Percentiles rank a stretch among this genome's conserved stretches.
Evolutionary conservation across 2,113 vertebrate genomes (phyloP).

Genomic region (Lagopus muta): DNA sequence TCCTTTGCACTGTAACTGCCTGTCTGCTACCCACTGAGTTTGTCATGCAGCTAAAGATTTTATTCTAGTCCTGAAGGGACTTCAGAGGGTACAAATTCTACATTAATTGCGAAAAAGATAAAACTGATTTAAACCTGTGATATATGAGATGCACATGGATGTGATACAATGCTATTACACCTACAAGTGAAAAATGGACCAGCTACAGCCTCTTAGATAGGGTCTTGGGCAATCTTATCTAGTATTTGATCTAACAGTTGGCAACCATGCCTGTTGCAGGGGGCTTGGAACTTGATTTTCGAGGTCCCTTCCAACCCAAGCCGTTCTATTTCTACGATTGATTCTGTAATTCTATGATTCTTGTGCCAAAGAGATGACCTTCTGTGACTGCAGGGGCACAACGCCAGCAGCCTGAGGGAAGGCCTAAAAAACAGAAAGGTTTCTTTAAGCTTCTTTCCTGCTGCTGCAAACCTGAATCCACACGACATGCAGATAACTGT

Average conservation of each 20-base stretch:
- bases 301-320: no score
- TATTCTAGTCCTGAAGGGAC: not conserved
- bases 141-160: not conserved
- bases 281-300: no score
- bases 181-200: not conserved
- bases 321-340: no score
- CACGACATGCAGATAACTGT: not conserved
- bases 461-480: not conserved
- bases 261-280: no score
- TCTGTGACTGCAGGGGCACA: rapidly evolving
- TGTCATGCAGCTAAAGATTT: not conserved
- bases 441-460: not conserved
- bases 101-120: not conserved
- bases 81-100: not conserved
- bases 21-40: not conserved
- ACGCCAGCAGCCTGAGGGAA: not conserved
- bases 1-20: slow-evolving; percentile 26
- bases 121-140: not conserved
- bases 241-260: no score
- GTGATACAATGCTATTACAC: not conserved
- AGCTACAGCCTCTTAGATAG: not conserved
- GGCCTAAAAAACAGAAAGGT: not conserved
- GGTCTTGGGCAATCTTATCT: no score
- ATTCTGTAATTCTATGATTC: no score
- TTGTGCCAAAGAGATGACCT: not conserved